Conservation (phyloP, 64 coral and sea anemone species). For the Pachyseris speciosa region DNA sequence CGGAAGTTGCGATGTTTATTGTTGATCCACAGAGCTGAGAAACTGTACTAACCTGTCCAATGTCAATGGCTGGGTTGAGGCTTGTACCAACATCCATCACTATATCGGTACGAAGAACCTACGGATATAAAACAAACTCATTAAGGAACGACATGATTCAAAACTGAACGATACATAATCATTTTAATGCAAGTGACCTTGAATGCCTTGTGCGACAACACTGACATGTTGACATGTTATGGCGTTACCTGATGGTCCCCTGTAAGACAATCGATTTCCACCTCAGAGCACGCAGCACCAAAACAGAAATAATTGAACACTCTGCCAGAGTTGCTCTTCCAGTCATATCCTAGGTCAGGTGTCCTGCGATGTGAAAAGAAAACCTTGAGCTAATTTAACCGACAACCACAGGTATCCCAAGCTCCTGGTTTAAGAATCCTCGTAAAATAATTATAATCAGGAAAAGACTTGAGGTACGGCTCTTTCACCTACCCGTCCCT, state of each 20-base stretch:
- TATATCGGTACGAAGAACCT: slow-evolving; percentile 86
- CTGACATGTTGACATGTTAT: not conserved
- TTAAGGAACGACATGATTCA: not conserved
- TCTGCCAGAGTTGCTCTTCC: slow-evolving; percentile 43
- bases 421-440: too few relatives aligned
- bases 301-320: slow-evolving; percentile 70
- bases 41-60: slow-evolving; percentile 73
- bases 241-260: slow-evolving; percentile 61
- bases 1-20: too few relatives aligned
- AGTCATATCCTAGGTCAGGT: slow-evolving; percentile 60
- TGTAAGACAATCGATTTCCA: slow-evolving; percentile 71
- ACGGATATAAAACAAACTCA: not conserved
- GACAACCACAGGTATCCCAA: not conserved
- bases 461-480: too few relatives aligned
- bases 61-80: slow-evolving; percentile 88
- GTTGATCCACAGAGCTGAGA: too few relatives aligned
- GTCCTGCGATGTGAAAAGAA: slow-evolving; percentile 12
- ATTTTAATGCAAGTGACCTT: too few relatives aligned
- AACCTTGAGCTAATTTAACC: not conserved
- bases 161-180: too few relatives aligned
- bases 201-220: not conserved
- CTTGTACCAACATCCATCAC: slow-evolving; percentile 95
- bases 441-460: too few relatives aligned
- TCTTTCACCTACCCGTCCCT: too few relatives aligned
- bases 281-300: slow-evolving; percentile 66